These are phyloP conservation scores for Allobates femoralis DNA, from an alignment of 2,797 vertebrate genomes.

Conservation along the genomic window DNA sequence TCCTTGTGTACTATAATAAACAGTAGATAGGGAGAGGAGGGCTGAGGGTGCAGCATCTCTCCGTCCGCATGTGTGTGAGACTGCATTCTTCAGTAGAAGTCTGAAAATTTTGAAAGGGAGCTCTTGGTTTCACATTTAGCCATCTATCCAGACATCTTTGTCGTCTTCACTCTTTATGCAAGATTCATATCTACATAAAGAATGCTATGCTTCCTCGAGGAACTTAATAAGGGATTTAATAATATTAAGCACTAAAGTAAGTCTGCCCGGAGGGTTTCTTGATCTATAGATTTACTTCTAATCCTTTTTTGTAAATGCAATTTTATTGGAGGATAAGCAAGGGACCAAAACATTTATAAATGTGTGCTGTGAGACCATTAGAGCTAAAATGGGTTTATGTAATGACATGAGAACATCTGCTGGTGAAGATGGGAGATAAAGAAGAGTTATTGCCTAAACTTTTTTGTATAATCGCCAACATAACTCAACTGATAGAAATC, in stretches of 20 bases:
- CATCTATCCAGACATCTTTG: not conserved
- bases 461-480: not conserved
- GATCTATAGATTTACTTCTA: not conserved
- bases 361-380: not conserved
- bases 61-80: not conserved
- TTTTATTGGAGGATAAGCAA: constrained; percentile 3
- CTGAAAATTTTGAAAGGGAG: not conserved
- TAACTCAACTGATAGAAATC: not conserved
- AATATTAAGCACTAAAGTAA: not conserved
- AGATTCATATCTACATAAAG: not conserved
- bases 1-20: not conserved
- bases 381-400: not conserved
- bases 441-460: not conserved
- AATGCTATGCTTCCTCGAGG: not conserved
- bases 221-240: not conserved
- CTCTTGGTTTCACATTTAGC: not conserved
- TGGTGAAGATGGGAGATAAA: not conserved
- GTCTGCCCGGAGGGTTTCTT: not conserved
- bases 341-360: constrained; percentile 4
- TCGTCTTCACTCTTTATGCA: not conserved
- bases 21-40: not conserved
- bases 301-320: not conserved
- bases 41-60: not conserved
- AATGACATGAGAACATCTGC: constrained; percentile 22
- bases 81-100: not conserved